Conservation (phyloP, 1,140 invertebrate species). For the Bombus pascuorum region DNA sequence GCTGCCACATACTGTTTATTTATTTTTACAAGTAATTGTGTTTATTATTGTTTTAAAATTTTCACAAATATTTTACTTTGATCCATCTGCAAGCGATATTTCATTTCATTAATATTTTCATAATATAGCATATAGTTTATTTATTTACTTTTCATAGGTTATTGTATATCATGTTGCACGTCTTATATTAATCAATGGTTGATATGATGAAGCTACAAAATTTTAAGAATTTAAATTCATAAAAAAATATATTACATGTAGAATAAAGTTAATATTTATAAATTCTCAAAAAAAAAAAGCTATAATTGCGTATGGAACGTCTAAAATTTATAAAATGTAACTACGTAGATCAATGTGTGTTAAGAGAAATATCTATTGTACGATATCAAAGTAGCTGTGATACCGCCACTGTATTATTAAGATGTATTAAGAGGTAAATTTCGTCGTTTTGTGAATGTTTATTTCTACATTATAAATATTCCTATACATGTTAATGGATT, state of each 20-base stretch:
- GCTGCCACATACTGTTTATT: slow-evolving; percentile 69
- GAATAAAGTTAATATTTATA: slow-evolving; percentile 24
- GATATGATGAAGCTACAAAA: slow-evolving; percentile 19
- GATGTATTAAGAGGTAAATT: slow-evolving; percentile 23
- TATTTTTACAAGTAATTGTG: slow-evolving; percentile 57
- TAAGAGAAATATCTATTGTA: slow-evolving; percentile 54
- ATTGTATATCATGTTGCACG: slow-evolving; percentile 19
- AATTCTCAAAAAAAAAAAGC: slow-evolving; percentile 31
- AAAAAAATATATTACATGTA: not conserved
- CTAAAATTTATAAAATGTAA: slow-evolving; percentile 43
- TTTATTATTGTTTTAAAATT: slow-evolving; percentile 45
- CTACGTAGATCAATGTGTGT: slow-evolving; percentile 25
- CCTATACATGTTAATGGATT: not conserved
- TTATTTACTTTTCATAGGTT: slow-evolving; percentile 60
- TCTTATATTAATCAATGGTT: not conserved
- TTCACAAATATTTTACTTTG: slow-evolving; percentile 31
- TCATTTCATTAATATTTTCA: slow-evolving; percentile 44
- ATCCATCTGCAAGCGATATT: slow-evolving; percentile 39
- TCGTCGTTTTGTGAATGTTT: not conserved
- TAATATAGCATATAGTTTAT: slow-evolving; percentile 56
- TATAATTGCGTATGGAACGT: slow-evolving; percentile 8
- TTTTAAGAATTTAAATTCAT: slow-evolving; percentile 2
- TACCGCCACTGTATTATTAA: slow-evolving; percentile 60
- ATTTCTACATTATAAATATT: slow-evolving; percentile 7
- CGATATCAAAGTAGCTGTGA: slow-evolving; percentile 68